Percentiles rank a stretch among this genome's conserved stretches.
Evolutionary conservation across 2,797 vertebrate genomes (phyloP).

Genomic region (Cryptoblepharus egeriae): DNA sequence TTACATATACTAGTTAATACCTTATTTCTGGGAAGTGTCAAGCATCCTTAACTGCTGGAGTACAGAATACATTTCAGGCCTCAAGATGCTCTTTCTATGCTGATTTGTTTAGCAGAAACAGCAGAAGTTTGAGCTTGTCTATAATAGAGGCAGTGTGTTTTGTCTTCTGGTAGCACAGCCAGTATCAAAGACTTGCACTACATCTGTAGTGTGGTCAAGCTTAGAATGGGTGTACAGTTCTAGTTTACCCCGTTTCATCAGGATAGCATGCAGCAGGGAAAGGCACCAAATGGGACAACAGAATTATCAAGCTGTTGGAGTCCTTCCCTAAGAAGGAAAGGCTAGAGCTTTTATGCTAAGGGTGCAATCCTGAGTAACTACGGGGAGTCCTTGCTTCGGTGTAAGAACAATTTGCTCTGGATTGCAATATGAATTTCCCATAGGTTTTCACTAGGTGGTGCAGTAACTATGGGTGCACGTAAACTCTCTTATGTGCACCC

Average conservation of each 20-base stretch:
- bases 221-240: background rate
- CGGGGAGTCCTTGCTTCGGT: too few species aligned
- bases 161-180: background rate
- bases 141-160: too few species aligned
- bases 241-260: too few species aligned
- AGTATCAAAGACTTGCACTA: background rate
- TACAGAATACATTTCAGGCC: background rate
- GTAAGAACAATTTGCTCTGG: too few species aligned
- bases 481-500: too few species aligned
- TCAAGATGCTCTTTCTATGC: background rate
- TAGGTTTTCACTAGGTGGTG: too few species aligned
- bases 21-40: background rate
- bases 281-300: background rate
- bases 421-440: too few species aligned
- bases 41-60: background rate
- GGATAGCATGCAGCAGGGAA: background rate
- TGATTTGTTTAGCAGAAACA: background rate
- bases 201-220: background rate
- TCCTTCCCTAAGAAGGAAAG: background rate
- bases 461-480: too few species aligned
- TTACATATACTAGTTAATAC: background rate
- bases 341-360: too few species aligned
- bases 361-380: too few species aligned
- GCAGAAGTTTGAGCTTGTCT: background rate
- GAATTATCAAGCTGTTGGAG: background rate